Evolutionary conservation across 1,140 invertebrate species (phyloP).

Genomic region (Nilaparvata lugens): DNA sequence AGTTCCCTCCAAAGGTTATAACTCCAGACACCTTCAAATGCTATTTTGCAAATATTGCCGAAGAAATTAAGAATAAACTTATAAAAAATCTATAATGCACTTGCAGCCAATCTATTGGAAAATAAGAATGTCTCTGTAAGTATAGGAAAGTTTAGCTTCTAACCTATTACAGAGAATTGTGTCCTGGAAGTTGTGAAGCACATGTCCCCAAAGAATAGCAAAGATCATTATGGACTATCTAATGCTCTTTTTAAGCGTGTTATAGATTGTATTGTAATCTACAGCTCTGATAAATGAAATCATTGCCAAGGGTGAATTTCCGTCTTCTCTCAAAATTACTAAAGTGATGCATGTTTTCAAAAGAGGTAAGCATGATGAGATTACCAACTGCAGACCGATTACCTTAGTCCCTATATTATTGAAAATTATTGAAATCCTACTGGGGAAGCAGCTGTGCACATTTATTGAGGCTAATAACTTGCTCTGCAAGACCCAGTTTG

Average conservation of each 20-base stretch:
- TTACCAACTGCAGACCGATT: neutral
- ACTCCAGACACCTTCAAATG: neutral
- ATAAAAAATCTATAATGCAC: constrained; percentile 4
- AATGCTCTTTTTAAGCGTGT: neutral
- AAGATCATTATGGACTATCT: constrained; percentile 1
- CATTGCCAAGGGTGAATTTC: neutral
- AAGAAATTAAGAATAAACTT: constrained; percentile 16
- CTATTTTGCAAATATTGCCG: constrained; percentile 16
- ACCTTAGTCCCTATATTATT: constrained; percentile 5
- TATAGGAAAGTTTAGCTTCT: constrained; percentile 1
- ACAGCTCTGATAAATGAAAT: constrained; percentile 1
- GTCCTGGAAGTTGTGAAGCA: constrained; percentile 7
- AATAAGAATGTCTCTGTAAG: neutral
- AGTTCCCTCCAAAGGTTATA: neutral
- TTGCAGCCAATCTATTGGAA: neutral
- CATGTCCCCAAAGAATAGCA: constrained; percentile 1
- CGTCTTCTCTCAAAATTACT: neutral
- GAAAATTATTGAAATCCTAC: neutral
- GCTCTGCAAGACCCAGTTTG: constrained; percentile 3
- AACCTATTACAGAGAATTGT: constrained; percentile 3
- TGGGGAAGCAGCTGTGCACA: neutral
- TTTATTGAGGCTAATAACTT: neutral
- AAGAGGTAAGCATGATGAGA: constrained; percentile 4
- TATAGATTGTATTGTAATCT: neutral
- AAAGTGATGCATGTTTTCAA: constrained; percentile 3